Evolutionary conservation across 2,888 invertebrate genomes (phyloP).

Genomic region (Erynnis tages): DNA sequence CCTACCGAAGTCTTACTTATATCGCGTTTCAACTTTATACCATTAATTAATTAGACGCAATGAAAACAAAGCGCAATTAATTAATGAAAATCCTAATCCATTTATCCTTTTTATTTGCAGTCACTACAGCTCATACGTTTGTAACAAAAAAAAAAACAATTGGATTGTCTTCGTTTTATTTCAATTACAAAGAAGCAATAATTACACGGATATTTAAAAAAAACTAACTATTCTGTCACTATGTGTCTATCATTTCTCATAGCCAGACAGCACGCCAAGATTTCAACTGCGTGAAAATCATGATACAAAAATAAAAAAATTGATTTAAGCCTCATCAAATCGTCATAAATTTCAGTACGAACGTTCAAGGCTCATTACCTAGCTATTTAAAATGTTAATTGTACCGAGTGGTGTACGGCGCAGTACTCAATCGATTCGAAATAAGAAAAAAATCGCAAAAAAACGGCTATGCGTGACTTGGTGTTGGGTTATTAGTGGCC

Average conservation of each 20-base stretch:
- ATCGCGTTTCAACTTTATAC: no score
- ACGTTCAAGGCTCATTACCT: constrained; percentile 39
- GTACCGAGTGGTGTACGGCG: constrained; percentile 15
- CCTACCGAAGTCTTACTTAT: no score
- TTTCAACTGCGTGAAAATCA: constrained; percentile 20
- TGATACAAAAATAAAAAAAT: constrained; percentile 3
- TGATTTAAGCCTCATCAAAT: constrained; percentile 41
- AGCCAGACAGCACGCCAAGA: background rate
- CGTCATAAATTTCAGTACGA: constrained; percentile 46
- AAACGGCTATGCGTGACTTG: constrained; percentile 17
- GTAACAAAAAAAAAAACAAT: no score
- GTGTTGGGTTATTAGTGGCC: background rate
- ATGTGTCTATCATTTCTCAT: background rate
- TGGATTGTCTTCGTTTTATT: no score
- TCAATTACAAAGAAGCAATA: no score
- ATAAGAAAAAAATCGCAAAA: constrained; percentile 21
- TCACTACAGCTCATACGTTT: no score
- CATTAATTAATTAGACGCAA: no score
- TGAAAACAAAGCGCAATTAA: no score
- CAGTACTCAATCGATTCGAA: constrained; percentile 21
- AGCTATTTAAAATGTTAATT: constrained; percentile 38
- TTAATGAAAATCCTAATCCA: no score
- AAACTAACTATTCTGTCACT: constrained; percentile 9
- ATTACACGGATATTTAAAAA: constrained; percentile 3
- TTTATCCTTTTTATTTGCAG: no score